Percentiles rank a stretch among this genome's conserved stretches.
phyloP scores from a whole-genome alignment of 2,113 vertebrate species.

The Toxostoma redivivum region DNA sequence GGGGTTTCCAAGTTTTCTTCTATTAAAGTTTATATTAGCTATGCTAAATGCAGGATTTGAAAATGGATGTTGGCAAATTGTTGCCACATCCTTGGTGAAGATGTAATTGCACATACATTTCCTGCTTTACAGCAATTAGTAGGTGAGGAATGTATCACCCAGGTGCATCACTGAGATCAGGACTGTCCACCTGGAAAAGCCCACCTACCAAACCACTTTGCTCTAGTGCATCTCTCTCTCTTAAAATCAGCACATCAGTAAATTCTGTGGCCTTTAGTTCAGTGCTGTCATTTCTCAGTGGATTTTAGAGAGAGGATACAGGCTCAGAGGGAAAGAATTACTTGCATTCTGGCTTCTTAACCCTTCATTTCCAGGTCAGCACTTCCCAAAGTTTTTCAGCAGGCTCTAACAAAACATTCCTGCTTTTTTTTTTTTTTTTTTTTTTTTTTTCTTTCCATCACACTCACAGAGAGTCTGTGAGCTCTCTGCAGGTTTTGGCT shows the following conservation, averaged over 20 bases:
- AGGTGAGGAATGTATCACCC: neutral
- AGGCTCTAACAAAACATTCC: neutral
- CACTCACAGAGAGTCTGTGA: neutral
- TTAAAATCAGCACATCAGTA: neutral
- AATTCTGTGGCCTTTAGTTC: neutral
- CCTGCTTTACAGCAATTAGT: neutral
- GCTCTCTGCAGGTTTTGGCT: neutral
- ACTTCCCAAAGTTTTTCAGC: neutral
- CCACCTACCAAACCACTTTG: neutral
- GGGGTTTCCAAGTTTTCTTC: neutral
- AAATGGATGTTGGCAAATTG: neutral
- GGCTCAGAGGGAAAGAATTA: neutral
- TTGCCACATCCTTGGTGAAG: neutral
- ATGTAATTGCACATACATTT: neutral
- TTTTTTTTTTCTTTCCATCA: too few relatives aligned
- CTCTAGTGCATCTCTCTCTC: neutral
- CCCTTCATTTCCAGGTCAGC: neutral
- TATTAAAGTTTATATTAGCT: neutral
- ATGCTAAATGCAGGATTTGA: neutral
- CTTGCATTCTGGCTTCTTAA: neutral
- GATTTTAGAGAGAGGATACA: neutral
- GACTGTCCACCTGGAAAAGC: neutral
- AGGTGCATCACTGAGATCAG: neutral
- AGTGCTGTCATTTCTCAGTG: neutral
- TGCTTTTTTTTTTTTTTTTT: neutral